phyloP scores from a whole-genome alignment of 2,888 invertebrate genomes.

The Synanthedon formicaeformis region DNA sequence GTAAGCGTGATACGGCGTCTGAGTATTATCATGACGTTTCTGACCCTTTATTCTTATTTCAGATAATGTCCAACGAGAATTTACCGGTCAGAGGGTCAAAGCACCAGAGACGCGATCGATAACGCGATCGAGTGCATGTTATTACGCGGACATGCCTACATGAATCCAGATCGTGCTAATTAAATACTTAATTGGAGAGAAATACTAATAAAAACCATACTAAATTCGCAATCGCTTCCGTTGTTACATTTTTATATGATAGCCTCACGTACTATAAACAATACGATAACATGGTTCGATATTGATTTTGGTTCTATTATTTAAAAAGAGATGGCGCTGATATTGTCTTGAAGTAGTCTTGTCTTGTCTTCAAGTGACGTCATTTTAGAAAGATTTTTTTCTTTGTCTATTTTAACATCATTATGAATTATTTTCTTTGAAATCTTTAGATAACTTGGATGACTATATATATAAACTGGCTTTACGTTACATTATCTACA shows the following conservation, averaged over 20 bases:
- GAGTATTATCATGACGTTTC: conserved; percentile 35
- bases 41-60: conserved; percentile 49
- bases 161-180: conserved; percentile 8
- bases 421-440: no score
- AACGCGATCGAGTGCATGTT: conserved; percentile 32
- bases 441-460: no score
- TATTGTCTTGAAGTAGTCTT: background rate
- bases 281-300: background rate
- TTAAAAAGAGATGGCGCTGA: background rate
- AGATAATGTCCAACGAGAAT: conserved; percentile 46
- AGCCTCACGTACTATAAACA: background rate
- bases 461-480: no score
- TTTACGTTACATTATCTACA: no score
- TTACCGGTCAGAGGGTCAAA: conserved; percentile 54
- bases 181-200: background rate
- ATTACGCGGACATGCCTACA: conserved; percentile 31
- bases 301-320: background rate
- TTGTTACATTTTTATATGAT: no score
- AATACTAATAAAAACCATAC: no score
- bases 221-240: no score
- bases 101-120: conserved; percentile 31
- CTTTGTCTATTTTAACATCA: no score
- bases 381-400: no score
- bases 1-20: conserved; percentile 6
- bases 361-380: no score